These are phyloP conservation scores for Spheniscus mendiculus DNA, from an alignment of 2,113 vertebrate genomes.

Conservation along the genomic window DNA sequence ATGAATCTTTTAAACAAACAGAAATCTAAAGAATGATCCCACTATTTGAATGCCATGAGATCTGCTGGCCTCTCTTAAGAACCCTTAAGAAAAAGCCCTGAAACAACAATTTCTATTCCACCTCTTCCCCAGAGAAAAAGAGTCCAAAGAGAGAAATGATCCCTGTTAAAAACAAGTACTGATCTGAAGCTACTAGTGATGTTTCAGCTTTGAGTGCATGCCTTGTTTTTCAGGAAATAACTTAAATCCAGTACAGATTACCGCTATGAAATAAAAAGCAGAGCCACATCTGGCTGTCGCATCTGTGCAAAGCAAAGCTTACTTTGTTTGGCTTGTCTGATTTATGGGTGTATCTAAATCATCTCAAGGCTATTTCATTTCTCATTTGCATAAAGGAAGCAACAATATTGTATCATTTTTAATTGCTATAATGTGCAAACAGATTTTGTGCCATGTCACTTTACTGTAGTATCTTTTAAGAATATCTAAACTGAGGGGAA, in stretches of 20 bases:
- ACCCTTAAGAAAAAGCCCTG: neutral
- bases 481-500: neutral
- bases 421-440: conserved; percentile 9
- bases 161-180: neutral
- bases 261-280: conserved; percentile 61
- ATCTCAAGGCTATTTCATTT: neutral
- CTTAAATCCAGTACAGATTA: conserved; percentile 54
- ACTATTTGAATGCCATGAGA: neutral
- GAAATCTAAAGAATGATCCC: neutral
- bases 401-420: neutral
- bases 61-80: neutral
- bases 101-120: neutral
- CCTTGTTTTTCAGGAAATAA: conserved; percentile 34
- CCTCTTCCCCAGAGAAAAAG: neutral
- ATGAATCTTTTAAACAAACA: neutral
- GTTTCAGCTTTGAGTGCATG: neutral
- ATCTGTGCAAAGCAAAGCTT: conserved; percentile 20
- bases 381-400: conserved; percentile 26
- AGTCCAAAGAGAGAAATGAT: neutral
- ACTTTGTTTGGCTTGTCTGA: conserved; percentile 41
- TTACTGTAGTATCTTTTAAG: neutral
- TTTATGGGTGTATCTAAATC: conserved; percentile 22
- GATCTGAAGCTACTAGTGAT: neutral
- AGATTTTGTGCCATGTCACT: neutral
- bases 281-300: conserved; percentile 59